These are phyloP conservation scores for Mesocricetus auratus DNA, from an alignment of 2,113 vertebrate species.

Conservation along the genomic window DNA sequence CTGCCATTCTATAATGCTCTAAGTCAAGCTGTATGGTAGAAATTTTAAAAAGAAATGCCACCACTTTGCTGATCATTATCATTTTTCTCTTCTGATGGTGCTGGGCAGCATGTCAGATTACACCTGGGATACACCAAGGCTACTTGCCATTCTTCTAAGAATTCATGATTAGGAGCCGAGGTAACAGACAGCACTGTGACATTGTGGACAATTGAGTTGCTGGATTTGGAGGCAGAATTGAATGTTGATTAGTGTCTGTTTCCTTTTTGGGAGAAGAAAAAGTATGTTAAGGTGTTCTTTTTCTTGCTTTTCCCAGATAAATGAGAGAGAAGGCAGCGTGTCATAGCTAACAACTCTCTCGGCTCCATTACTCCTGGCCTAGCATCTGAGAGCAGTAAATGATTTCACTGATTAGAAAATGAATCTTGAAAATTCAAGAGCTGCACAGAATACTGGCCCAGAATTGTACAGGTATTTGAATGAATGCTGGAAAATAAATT, in stretches of 20 bases:
- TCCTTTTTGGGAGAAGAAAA: constrained; percentile 68
- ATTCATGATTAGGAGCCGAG: constrained; percentile 67
- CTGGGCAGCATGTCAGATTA: constrained; percentile 36
- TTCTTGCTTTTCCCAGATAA: constrained; percentile 68
- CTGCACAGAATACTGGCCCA: constrained; percentile 65
- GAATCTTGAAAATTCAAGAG: constrained; percentile 82
- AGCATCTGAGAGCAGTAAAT: constrained; percentile 77
- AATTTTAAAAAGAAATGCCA: constrained; percentile 71
- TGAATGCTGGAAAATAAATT: constrained; percentile 69
- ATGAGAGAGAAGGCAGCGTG: constrained; percentile 69
- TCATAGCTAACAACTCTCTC: constrained; percentile 72
- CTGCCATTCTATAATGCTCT: constrained; percentile 52
- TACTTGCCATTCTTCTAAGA: constrained; percentile 66
- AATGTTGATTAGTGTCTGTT: constrained; percentile 76
- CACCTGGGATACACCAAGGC: constrained; percentile 41
- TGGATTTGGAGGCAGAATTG: constrained; percentile 62
- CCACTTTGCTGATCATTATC: constrained; percentile 58
- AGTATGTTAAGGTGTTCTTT: constrained; percentile 71
- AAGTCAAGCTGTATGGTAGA: constrained; percentile 24
- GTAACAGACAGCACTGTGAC: constrained; percentile 68
- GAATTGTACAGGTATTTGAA: constrained; percentile 78
- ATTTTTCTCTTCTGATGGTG: constrained; percentile 61
- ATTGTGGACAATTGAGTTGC: constrained; percentile 64
- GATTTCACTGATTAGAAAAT: constrained; percentile 84
- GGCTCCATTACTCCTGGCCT: constrained; percentile 76